Conservation (phyloP, 2,797 vertebrate species). For the Etheostoma nigrum region DNA sequence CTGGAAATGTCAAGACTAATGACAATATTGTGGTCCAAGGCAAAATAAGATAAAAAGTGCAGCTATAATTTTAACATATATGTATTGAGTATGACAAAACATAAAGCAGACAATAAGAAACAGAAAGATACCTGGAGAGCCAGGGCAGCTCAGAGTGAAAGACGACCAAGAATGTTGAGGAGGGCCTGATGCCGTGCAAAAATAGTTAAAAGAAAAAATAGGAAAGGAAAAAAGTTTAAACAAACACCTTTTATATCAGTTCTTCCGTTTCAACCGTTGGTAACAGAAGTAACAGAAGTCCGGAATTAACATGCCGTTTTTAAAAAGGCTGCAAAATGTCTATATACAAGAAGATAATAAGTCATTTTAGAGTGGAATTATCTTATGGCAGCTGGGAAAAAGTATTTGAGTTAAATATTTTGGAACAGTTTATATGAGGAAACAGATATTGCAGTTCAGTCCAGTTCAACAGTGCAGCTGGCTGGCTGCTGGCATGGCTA, state of each 20-base stretch:
- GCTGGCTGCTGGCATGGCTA: slow-evolving; percentile 49
- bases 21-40: too few relatives aligned
- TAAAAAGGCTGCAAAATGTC: slow-evolving; percentile 4
- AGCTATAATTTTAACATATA: background rate
- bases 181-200: slow-evolving; percentile 73
- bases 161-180: slow-evolving; percentile 85
- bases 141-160: slow-evolving; percentile 81
- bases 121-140: slow-evolving; percentile 82
- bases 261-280: background rate
- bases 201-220: slow-evolving; percentile 6
- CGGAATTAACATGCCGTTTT: background rate
- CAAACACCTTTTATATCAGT: slow-evolving; percentile 1
- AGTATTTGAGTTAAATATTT: background rate
- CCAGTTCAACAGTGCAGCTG: slow-evolving; percentile 35
- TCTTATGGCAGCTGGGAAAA: background rate
- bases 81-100: background rate
- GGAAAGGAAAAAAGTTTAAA: background rate
- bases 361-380: background rate
- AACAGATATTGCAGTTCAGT: slow-evolving; percentile 13
- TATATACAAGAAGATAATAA: background rate
- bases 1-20: too few relatives aligned
- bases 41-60: background rate
- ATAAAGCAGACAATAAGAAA: slow-evolving; percentile 17
- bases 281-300: background rate
- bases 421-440: background rate